phyloP scores from a whole-genome alignment of 2,113 vertebrate genomes.

The Bothrops jararaca region DNA sequence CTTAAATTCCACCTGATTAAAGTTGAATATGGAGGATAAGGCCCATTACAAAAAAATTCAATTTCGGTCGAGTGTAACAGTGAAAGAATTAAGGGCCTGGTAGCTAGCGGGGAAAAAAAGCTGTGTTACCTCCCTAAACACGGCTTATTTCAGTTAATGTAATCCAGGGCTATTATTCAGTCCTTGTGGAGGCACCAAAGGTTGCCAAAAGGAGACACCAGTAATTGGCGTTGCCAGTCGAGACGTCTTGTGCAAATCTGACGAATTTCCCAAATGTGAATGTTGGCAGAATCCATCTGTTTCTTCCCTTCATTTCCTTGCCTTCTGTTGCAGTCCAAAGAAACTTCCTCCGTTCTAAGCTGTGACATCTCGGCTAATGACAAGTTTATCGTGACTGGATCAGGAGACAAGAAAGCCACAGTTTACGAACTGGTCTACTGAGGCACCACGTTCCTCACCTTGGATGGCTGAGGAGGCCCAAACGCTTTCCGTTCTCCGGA shows the following conservation, averaged over 20 bases:
- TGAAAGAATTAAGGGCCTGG: too few species aligned
- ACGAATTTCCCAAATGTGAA: background rate
- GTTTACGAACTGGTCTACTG: constrained; percentile 88
- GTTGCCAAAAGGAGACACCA: background rate
- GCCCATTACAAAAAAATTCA: too few species aligned
- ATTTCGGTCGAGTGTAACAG: too few species aligned
- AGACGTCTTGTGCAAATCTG: background rate
- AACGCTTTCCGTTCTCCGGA: background rate
- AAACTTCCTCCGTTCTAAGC: constrained; percentile 79
- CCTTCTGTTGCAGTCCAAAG: constrained; percentile 75
- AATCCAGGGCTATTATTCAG: too few species aligned
- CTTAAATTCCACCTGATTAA: too few species aligned
- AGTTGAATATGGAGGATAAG: too few species aligned
- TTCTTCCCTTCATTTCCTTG: background rate
- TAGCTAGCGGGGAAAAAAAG: too few species aligned
- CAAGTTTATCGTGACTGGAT: constrained; percentile 84
- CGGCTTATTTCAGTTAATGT: too few species aligned
- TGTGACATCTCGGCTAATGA: constrained; percentile 83
- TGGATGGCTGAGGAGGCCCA: background rate
- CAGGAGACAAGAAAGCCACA: constrained; percentile 82
- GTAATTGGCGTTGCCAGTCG: background rate
- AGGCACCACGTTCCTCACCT: constrained; percentile 30
- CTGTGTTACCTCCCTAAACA: too few species aligned
- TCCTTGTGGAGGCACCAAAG: background rate
- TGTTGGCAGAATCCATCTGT: background rate